These are phyloP conservation scores for Tinea pellionella DNA, from an alignment of 2,888 invertebrate species.

Conservation along the genomic window DNA sequence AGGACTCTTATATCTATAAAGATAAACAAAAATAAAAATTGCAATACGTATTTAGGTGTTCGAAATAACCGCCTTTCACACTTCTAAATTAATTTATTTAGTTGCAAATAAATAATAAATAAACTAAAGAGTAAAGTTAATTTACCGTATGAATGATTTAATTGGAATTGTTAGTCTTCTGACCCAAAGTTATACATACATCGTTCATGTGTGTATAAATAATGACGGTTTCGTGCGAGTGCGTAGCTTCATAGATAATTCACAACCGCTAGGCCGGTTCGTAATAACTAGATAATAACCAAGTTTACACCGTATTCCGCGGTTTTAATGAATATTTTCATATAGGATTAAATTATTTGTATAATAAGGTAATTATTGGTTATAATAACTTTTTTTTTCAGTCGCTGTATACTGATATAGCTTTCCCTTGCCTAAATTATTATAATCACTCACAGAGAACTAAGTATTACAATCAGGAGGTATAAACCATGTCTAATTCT, in stretches of 20 bases:
- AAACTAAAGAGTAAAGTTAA: not conserved
- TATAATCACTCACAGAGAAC: no score
- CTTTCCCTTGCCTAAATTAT: no score
- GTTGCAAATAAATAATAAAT: not conserved
- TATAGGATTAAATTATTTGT: not conserved
- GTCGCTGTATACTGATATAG: no score
- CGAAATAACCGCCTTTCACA: no score
- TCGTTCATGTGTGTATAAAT: not conserved
- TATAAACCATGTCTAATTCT: no score
- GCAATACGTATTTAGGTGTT: no score
- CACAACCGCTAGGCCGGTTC: not conserved
- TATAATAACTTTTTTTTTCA: no score
- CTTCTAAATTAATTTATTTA: no score
- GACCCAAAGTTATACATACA: slow-evolving; percentile 1
- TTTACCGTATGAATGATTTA: not conserved
- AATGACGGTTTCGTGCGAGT: not conserved
- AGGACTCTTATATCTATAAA: no score
- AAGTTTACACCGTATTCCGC: not conserved
- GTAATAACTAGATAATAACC: slow-evolving; percentile 5
- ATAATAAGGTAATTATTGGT: not conserved
- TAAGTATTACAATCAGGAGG: no score
- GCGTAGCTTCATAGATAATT: slow-evolving; percentile 3
- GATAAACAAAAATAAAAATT: no score
- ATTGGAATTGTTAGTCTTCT: not conserved
- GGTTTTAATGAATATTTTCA: not conserved